These are phyloP conservation scores for Cyaniris semiargus DNA, from an alignment of 2,888 invertebrate species.

Conservation along the genomic window DNA sequence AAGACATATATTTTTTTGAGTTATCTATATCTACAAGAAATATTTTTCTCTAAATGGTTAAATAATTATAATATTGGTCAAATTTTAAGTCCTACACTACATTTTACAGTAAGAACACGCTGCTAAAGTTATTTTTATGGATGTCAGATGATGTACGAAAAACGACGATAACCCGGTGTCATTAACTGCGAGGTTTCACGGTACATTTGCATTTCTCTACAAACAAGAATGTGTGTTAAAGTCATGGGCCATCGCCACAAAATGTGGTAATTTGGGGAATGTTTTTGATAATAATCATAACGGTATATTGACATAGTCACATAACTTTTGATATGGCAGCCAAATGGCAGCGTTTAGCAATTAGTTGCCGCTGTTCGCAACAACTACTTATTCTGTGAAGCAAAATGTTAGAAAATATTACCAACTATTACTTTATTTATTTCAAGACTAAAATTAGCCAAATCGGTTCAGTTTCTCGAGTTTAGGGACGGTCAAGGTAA, in stretches of 20 bases:
- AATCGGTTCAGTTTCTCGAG: too few species aligned
- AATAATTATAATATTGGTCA: too few species aligned
- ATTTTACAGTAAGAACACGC: too few species aligned
- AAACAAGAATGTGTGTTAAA: neutral
- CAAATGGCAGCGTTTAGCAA: constrained; percentile 9
- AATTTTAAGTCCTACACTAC: too few species aligned
- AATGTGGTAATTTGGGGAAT: constrained; percentile 3
- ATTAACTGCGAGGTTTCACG: neutral
- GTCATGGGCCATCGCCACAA: constrained; percentile 7
- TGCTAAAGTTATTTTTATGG: too few species aligned
- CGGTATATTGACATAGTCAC: constrained; percentile 28
- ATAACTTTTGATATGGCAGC: constrained; percentile 24
- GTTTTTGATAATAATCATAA: constrained; percentile 13
- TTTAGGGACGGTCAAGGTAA: too few species aligned
- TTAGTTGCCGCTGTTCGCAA: neutral
- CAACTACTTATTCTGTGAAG: neutral
- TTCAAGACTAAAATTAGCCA: too few species aligned
- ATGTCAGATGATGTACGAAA: too few species aligned
- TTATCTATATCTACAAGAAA: too few species aligned
- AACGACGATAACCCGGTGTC: neutral
- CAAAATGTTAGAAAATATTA: neutral
- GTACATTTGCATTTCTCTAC: neutral
- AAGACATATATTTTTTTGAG: too few species aligned
- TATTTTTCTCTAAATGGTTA: too few species aligned
- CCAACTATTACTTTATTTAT: neutral